phyloP scores from a whole-genome alignment of 2,888 invertebrate genomes.

The Charanyca ferruginea region DNA sequence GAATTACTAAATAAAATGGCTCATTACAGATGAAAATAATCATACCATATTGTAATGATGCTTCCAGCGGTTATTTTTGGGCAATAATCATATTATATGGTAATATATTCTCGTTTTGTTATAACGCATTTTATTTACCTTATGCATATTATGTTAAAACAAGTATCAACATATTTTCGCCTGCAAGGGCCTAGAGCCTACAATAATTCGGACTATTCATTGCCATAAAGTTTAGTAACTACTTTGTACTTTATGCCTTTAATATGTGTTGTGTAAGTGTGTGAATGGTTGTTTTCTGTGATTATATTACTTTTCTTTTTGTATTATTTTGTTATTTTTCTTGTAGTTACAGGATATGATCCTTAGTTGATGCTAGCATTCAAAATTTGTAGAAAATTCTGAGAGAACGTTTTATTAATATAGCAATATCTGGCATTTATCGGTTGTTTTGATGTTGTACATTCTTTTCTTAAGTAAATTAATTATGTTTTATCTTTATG shows the following conservation, averaged over 20 bases:
- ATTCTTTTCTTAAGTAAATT: constrained; percentile 39
- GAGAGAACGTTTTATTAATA: constrained; percentile 54
- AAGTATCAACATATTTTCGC: not conserved
- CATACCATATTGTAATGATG: constrained; percentile 8
- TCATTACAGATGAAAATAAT: constrained; percentile 11
- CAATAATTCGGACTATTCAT: constrained; percentile 83
- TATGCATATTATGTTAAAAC: too few relatives aligned
- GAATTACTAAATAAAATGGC: not conserved
- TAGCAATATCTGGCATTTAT: constrained; percentile 65
- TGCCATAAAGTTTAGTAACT: constrained; percentile 83
- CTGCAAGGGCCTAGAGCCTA: not conserved
- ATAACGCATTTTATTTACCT: too few relatives aligned
- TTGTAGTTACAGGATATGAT: constrained; percentile 85
- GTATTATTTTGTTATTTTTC: constrained; percentile 77
- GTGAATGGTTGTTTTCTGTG: constrained; percentile 86
- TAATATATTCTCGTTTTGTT: not conserved
- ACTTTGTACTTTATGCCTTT: constrained; percentile 83
- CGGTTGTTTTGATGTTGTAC: constrained; percentile 67
- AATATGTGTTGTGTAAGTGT: constrained; percentile 75
- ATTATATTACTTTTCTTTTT: constrained; percentile 80
- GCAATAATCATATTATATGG: not conserved
- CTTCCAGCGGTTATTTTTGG: not conserved
- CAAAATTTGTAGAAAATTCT: constrained; percentile 52
- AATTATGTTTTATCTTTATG: constrained; percentile 49
- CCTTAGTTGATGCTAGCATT: constrained; percentile 84